A percentile compares a stretch with the other conserved stretches of the same genome.
These are phyloP conservation scores for Sceliomorpha sp. DNA, from an alignment of 2,888 invertebrate genomes.

Conservation along the genomic window DNA sequence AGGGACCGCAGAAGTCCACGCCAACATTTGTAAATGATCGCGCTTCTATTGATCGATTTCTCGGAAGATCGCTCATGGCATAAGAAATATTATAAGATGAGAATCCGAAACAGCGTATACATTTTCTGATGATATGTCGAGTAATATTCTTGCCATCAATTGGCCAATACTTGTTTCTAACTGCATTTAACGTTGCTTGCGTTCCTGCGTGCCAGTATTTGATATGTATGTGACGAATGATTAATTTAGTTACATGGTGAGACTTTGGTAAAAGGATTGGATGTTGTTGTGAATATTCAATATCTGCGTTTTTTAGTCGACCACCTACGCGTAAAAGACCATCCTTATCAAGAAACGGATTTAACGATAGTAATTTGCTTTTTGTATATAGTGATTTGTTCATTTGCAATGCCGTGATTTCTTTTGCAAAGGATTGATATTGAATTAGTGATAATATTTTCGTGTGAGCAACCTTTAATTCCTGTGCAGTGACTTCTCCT, in stretches of 20 bases:
- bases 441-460: too few relatives aligned
- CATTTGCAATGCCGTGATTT: too few relatives aligned
- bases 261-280: constrained; percentile 32
- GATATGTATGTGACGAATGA: constrained; percentile 30
- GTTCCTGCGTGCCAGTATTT: constrained; percentile 39
- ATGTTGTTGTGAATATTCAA: constrained; percentile 19
- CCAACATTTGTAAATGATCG: constrained; percentile 60
- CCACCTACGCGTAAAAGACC: constrained; percentile 24
- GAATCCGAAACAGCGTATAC: constrained; percentile 10
- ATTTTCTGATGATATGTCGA: constrained; percentile 10
- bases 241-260: constrained; percentile 27
- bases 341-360: neutral
- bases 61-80: constrained; percentile 65
- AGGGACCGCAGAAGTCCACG: constrained; percentile 65
- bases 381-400: too few relatives aligned
- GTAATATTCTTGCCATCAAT: constrained; percentile 36
- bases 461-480: too few relatives aligned
- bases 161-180: constrained; percentile 42
- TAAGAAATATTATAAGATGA: too few relatives aligned
- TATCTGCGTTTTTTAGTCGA: constrained; percentile 11
- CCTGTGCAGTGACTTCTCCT: too few relatives aligned
- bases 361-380: neutral
- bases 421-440: too few relatives aligned
- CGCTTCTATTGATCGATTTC: constrained; percentile 47
- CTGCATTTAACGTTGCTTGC: constrained; percentile 33